Percentiles rank a stretch among this genome's conserved stretches.
Conservation (phyloP, 2,113 vertebrate genomes). For the Hemibates koningsi region DNA sequence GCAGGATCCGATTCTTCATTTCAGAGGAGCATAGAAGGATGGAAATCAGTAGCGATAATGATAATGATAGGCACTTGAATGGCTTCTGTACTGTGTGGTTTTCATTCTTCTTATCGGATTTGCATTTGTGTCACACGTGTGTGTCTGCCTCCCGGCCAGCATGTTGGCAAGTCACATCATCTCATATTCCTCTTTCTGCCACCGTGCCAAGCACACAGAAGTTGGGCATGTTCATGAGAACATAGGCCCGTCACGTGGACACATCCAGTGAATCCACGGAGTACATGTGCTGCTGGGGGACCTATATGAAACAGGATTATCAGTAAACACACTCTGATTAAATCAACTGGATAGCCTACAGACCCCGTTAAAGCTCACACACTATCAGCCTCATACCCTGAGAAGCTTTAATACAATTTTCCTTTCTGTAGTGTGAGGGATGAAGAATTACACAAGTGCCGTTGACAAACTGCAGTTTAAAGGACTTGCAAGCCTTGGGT, state of each 20-base stretch:
- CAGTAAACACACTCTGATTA: slow-evolving; percentile 48
- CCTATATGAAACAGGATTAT: slow-evolving; percentile 64
- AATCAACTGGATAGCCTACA: slow-evolving; percentile 52
- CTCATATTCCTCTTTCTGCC: not conserved
- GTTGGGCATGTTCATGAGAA: slow-evolving; percentile 3
- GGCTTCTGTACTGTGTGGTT: not conserved
- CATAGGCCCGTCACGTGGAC: slow-evolving; percentile 28
- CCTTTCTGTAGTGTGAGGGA: not conserved
- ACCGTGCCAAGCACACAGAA: not conserved
- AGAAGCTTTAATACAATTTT: not conserved
- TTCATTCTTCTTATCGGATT: not conserved
- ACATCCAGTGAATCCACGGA: not conserved
- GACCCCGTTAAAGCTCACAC: slow-evolving; percentile 43
- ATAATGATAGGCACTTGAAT: not conserved
- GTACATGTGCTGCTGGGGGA: slow-evolving; percentile 28
- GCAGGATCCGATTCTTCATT: not conserved
- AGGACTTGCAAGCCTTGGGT: not conserved
- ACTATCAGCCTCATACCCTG: slow-evolving; percentile 16
- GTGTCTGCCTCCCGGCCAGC: not conserved
- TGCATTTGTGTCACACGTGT: not conserved
- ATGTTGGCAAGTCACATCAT: not conserved
- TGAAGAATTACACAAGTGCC: not conserved
- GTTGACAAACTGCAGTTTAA: not conserved
- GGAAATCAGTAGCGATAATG: not conserved
- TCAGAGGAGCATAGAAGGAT: not conserved